Percentiles rank a stretch among this genome's conserved stretches.
phyloP scores from a whole-genome alignment of 2,113 vertebrate genomes.

The Silurus glanis region DNA sequence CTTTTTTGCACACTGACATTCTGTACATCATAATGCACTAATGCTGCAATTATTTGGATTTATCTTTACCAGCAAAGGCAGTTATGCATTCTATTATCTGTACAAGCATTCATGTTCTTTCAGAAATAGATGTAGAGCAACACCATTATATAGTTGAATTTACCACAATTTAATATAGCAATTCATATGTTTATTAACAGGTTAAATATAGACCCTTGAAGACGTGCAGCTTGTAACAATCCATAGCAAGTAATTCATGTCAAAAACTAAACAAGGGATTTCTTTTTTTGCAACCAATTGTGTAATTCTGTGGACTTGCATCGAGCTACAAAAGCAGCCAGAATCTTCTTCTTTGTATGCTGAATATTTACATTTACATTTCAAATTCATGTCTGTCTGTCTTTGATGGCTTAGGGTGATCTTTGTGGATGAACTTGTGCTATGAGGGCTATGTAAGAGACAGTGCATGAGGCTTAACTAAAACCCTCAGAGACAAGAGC shows the following conservation, averaged over 20 bases:
- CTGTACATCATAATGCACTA: constrained; percentile 49
- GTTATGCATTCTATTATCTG: constrained; percentile 63
- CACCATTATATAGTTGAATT: constrained; percentile 2
- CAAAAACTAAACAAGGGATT: neutral
- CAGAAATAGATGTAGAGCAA: neutral
- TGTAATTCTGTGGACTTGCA: neutral
- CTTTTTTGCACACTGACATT: constrained; percentile 49
- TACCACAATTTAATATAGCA: neutral
- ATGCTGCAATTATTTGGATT: neutral
- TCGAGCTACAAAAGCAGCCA: constrained; percentile 10
- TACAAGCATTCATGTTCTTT: neutral
- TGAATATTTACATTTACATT: constrained; percentile 32
- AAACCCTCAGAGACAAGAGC: constrained; percentile 49
- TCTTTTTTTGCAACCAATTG: neutral
- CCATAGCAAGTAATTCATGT: neutral
- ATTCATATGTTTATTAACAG: neutral
- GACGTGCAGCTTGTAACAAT: neutral
- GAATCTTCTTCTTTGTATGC: constrained; percentile 23
- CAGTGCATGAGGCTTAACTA: constrained; percentile 49
- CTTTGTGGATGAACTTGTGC: constrained; percentile 55
- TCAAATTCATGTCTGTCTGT: constrained; percentile 21
- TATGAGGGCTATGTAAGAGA: constrained; percentile 50
- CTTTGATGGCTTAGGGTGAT: constrained; percentile 51
- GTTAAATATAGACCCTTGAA: neutral
- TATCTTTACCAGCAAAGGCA: constrained; percentile 45